Conservation (phyloP, 2,113 vertebrate species). For the Nothoprocta perdicaria region DNA sequence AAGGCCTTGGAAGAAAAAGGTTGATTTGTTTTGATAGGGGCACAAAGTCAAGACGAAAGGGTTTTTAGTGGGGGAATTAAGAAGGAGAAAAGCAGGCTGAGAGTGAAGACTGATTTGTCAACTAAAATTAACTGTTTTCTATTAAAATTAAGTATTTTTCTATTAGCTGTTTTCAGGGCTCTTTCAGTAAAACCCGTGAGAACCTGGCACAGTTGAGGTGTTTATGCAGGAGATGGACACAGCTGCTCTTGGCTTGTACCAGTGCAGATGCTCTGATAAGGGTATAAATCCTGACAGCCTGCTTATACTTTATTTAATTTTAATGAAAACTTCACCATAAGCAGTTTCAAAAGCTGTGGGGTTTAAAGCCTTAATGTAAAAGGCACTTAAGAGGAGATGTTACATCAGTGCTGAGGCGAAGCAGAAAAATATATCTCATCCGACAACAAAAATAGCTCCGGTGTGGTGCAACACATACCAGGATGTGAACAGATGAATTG, state of each 20-base stretch:
- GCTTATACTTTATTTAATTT: constrained; percentile 5
- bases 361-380: constrained; percentile 42
- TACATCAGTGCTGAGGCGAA: constrained; percentile 30
- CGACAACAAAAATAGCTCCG: constrained; percentile 24
- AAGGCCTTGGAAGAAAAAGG: neutral
- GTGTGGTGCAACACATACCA: rapidly evolving
- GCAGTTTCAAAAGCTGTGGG: constrained; percentile 1
- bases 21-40: rapidly evolving
- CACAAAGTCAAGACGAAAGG: neutral
- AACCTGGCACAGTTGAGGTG: neutral
- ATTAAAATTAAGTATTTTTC: no score
- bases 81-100: neutral
- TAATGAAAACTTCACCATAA: constrained; percentile 13
- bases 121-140: neutral
- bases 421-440: neutral
- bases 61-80: neutral
- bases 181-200: neutral
- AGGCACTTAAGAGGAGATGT: neutral
- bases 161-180: no score
- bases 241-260: neutral
- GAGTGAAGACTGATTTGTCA: neutral
- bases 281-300: neutral
- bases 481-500: neutral
- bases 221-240: neutral
- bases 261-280: neutral